Base-by-base conservation (phyloP, 2,797 vertebrate genomes). In the Fratercula arctica region DNA sequence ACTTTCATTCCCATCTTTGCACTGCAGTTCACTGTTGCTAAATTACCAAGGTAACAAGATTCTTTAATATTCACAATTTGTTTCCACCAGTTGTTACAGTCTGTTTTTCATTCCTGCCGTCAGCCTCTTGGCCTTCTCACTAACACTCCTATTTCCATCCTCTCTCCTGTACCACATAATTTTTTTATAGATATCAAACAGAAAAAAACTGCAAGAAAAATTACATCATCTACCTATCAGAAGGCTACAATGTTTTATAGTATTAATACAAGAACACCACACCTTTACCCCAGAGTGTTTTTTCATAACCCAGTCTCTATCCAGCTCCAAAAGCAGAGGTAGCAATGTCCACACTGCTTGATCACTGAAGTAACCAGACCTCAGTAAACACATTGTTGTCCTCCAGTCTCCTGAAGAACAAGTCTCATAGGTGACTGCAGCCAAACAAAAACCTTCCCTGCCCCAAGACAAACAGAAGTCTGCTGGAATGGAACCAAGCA, bases 31-130 rank as follows among this genome's bases (percentile, higher is more conserved):
- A n/a, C n/a, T 51, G 54, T 56, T 92, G 46, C 24, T 94, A 75
- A 80, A 95, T 93, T 94, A 83, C 89, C 60, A 89, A 77, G 79
- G 87, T 89, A 95, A 96, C 68, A 64, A 74, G 53, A 84, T 57
- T 45, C 59, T 93, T 95, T 54, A 87, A 82, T 73, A 93, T 78
- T 90, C 91, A 85, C n/a, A 46, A 26, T 90, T 94, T 86, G n/a
- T 72, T 95, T 88, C 80, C n/a, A 57, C n/a, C 45, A 68, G 53
- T 86, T 90, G 43, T 89, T 87, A 48, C 25, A 64, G 33, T 51
- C 45, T 82, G 19, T 6, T 88, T 91, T 48, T 77, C 43, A 35
- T 64, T 80, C 66, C 57, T 64, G 24, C 39, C 13, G 6, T 56
- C 82, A 68, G 28, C 5, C 28, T 78, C 51, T 48, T 29, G 21